Evolutionary conservation across 2,888 invertebrate genomes (phyloP), one percentile per base, ranked within the genome.

Genomic region (Caenorhabditis sp.): DNA sequence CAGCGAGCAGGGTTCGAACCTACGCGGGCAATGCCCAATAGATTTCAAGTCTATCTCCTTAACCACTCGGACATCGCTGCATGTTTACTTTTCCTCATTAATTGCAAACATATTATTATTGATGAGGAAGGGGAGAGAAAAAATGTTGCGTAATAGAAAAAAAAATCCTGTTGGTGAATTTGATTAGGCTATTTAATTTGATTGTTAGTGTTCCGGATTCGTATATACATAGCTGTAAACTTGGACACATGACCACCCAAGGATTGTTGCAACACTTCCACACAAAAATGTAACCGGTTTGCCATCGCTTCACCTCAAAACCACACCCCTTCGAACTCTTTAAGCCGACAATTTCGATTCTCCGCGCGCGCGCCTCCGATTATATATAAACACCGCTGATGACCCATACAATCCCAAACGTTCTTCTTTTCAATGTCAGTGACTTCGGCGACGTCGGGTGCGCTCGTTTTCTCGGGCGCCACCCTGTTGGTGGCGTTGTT

Each of bases 31-130:
- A 84, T 90, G 89, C 91, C 91, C 91, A 91, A 91, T 90, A 90
- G 91, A 91, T 91, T 91, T 91, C 91, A 90, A 91, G 91, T 91
- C 91, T 90, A 90, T 91, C 91, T 90, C 90, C 90, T 91, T 91
- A 90, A 90, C 90, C 90, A 90, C 90, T 91, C 90, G 90, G 90
- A 90, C 90, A 90, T 85, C 82, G 84, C 84, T 83, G 83, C 83
- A 59, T 63, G 21, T 53, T 59, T 57, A 31, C 10, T 31, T 31
- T 31, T 31, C 31, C 31, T 31, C 31, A 7, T 31, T n/a, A n/a
- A n/a, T n/a, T n/a, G n/a, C n/a, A n/a, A n/a, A n/a, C n/a, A n/a
- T n/a, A n/a, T n/a, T n/a, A n/a, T n/a, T n/a, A n/a, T n/a, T n/a
- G n/a, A n/a, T n/a, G n/a, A n/a, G n/a, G n/a, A n/a, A n/a, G n/a